A percentile compares a stretch with the other conserved stretches of the same genome.
Evolutionary conservation across 2,888 invertebrate species (phyloP).

Genomic region (Chouioia cunea): DNA sequence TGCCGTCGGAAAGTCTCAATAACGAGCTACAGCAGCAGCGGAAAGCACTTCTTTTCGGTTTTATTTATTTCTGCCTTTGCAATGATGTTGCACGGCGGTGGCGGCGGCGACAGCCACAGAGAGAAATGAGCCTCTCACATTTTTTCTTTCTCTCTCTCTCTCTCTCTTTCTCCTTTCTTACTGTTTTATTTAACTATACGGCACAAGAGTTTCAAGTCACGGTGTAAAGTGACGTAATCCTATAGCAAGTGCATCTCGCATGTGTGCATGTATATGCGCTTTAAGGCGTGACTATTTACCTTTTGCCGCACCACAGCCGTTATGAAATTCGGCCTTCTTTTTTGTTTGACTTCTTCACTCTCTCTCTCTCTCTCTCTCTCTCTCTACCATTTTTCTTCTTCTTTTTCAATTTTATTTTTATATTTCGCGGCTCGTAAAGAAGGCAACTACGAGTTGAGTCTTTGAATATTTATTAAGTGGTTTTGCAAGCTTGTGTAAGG

Average conservation of each 20-base stretch:
- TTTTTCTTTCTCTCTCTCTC: slow-evolving; percentile 1
- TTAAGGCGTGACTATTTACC: background rate
- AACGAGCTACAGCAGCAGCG: background rate
- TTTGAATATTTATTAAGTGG: too few relatives aligned
- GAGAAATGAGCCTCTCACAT: too few relatives aligned
- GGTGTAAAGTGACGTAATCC: slow-evolving; percentile 30
- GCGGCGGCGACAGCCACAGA: background rate
- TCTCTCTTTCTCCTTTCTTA: background rate
- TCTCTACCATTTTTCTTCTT: too few relatives aligned
- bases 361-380: too few relatives aligned
- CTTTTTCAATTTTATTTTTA: too few relatives aligned
- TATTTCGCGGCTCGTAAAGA: too few relatives aligned
- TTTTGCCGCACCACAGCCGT: background rate
- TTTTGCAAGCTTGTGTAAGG: too few relatives aligned
- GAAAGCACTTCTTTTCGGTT: background rate
- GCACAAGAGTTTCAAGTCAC: too few relatives aligned
- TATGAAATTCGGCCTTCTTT: slow-evolving; percentile 14
- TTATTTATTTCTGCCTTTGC: slow-evolving; percentile 10
- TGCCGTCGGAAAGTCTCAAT: background rate
- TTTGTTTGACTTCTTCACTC: background rate
- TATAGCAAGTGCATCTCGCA: slow-evolving; percentile 7
- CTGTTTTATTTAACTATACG: too few relatives aligned
- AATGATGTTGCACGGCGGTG: slow-evolving; percentile 6
- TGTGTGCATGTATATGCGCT: background rate
- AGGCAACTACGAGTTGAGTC: too few relatives aligned